A percentile compares a stretch with the other conserved stretches of the same genome.
phyloP scores from a whole-genome alignment of 2,888 invertebrate species.

The Cantharis flavilabris region DNA sequence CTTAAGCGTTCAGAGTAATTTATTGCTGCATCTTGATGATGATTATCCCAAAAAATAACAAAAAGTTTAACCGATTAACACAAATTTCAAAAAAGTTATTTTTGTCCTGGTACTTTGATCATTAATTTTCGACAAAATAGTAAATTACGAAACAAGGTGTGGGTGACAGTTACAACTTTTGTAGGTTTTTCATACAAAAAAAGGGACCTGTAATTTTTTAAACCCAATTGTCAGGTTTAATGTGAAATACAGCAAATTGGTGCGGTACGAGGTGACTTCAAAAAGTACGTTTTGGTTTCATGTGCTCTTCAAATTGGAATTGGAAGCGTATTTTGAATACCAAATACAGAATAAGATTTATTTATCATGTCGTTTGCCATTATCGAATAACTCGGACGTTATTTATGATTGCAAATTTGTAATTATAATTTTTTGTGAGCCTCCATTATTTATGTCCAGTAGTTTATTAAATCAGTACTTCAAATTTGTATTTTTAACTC shows the following conservation, averaged over 20 bases:
- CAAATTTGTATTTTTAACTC: neutral
- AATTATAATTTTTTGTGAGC: neutral
- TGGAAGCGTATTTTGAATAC: neutral
- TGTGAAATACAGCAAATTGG: neutral
- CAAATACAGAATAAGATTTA: neutral
- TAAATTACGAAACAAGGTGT: neutral
- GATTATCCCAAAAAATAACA: neutral
- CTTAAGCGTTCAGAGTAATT: neutral
- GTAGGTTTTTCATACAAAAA: neutral
- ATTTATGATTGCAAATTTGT: neutral
- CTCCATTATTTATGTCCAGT: neutral
- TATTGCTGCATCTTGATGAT: neutral
- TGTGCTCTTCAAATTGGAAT: neutral
- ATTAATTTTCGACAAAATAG: neutral
- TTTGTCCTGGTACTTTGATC: neutral
- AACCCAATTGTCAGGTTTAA: neutral
- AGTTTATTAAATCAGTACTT: neutral
- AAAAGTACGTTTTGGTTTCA: neutral
- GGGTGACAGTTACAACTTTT: neutral
- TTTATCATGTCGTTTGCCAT: neutral
- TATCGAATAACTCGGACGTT: neutral
- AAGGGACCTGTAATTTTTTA: neutral
- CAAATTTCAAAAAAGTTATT: neutral
- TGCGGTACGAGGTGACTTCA: neutral
- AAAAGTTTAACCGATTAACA: neutral